Conservation (phyloP, 2,113 vertebrate genomes). For the Podiceps cristatus region DNA sequence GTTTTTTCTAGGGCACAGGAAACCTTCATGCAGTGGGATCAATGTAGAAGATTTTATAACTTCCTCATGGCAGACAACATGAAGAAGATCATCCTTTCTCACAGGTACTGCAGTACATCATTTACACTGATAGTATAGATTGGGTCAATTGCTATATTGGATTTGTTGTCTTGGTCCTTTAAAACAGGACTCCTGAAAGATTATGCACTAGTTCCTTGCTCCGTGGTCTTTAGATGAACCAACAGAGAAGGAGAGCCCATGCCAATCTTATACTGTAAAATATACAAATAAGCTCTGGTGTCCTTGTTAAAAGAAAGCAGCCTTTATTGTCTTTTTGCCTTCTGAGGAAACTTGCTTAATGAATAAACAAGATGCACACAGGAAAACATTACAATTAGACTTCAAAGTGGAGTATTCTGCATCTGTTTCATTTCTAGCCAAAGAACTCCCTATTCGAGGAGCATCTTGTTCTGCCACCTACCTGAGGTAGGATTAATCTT, state of each 20-base stretch:
- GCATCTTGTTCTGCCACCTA: slow-evolving; percentile 39
- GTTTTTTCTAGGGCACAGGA: slow-evolving; percentile 88
- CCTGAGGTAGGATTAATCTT: slow-evolving; percentile 44
- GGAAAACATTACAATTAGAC: neutral
- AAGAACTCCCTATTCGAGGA: slow-evolving; percentile 53
- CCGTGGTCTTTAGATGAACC: neutral
- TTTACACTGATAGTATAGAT: neutral
- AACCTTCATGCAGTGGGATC: slow-evolving; percentile 99
- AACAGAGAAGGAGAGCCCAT: neutral
- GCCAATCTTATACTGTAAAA: neutral
- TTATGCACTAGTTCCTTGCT: neutral
- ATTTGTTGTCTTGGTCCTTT: neutral
- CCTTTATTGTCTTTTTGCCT: neutral
- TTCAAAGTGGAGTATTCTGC: slow-evolving; percentile 28
- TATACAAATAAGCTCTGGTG: neutral
- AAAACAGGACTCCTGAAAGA: neutral
- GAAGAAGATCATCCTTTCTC: slow-evolving; percentile 99
- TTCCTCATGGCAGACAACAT: slow-evolving; percentile 99
- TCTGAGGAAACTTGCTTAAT: neutral
- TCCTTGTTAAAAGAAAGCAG: neutral
- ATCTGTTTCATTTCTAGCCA: slow-evolving; percentile 59
- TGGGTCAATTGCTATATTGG: neutral
- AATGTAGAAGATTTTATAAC: slow-evolving; percentile 96
- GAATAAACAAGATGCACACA: neutral
- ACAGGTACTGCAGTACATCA: slow-evolving; percentile 82